A percentile compares a stretch with the other conserved stretches of the same genome.
These are phyloP conservation scores for Cryptotis parvus DNA, from an alignment of 2,113 vertebrate species.

Conservation along the genomic window DNA sequence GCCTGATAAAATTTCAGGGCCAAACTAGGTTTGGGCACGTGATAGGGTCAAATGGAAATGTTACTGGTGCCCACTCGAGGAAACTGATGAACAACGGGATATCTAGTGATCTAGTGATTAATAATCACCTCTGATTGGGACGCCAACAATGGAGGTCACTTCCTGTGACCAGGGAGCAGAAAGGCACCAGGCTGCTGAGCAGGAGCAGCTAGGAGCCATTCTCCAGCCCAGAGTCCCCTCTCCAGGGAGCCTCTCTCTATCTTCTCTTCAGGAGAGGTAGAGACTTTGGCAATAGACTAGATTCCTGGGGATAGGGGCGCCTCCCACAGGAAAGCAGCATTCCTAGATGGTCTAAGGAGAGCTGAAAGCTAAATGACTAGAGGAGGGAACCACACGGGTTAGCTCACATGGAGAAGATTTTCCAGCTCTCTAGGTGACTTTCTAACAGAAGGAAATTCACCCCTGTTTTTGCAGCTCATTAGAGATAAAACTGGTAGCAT, in stretches of 20 bases:
- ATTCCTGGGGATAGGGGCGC: not conserved
- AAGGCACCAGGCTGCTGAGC: not conserved
- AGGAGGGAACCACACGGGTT: not conserved
- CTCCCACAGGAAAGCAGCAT: too few relatives aligned
- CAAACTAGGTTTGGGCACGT: too few relatives aligned
- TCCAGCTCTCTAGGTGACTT: not conserved
- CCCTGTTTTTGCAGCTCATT: not conserved
- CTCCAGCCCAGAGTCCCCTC: not conserved
- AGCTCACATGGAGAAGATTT: not conserved
- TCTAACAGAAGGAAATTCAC: not conserved
- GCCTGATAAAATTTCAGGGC: too few relatives aligned
- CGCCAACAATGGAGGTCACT: not conserved
- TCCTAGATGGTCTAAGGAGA: not conserved
- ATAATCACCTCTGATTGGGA: not conserved
- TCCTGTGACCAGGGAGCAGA: not conserved
- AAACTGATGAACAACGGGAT: too few relatives aligned
- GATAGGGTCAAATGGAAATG: too few relatives aligned
- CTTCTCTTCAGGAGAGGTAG: not conserved
- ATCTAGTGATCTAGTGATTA: too few relatives aligned
- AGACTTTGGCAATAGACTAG: not conserved
- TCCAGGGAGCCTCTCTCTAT: not conserved
- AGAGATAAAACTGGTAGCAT: not conserved
- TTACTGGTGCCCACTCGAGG: too few relatives aligned
- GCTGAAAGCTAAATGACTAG: not conserved
- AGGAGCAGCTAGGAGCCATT: not conserved